A percentile compares a stretch with the other conserved stretches of the same genome.
phyloP scores from a whole-genome alignment of 92 coral and sea anemone genomes.

The Epizoanthus stellaris region DNA sequence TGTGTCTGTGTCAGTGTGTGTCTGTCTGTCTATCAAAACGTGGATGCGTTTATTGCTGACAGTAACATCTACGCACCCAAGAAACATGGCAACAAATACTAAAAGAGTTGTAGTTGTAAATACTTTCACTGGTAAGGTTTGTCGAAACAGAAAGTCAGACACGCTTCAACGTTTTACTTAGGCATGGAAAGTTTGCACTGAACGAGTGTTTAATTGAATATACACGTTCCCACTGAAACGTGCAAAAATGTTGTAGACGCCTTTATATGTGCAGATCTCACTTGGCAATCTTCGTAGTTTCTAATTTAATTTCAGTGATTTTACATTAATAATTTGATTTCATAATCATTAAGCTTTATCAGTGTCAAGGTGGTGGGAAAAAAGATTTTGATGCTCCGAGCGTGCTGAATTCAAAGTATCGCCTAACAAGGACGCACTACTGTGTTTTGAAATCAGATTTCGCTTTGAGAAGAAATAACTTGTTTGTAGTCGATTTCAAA shows the following conservation, averaged over 20 bases:
- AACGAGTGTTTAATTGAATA: slow-evolving; percentile 34
- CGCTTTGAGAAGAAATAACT: background rate
- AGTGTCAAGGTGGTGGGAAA: slow-evolving; percentile 32
- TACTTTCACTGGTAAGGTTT: background rate
- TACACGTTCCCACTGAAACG: slow-evolving; percentile 40
- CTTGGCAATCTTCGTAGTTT: slow-evolving; percentile 28
- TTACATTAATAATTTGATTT: slow-evolving; percentile 35
- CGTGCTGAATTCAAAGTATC: slow-evolving; percentile 1
- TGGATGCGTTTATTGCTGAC: too few relatives aligned
- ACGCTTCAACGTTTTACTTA: slow-evolving; percentile 23
- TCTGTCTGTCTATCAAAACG: too few relatives aligned
- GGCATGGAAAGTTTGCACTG: slow-evolving; percentile 12
- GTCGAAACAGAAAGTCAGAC: slow-evolving; percentile 15
- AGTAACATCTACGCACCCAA: too few relatives aligned
- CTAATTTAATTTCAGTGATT: slow-evolving; percentile 30
- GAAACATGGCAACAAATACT: too few relatives aligned
- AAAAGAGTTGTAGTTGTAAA: background rate
- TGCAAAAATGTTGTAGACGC: slow-evolving; percentile 17
- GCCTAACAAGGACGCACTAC: background rate
- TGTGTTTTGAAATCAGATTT: background rate
- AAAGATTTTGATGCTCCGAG: background rate
- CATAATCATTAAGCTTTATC: slow-evolving; percentile 31
- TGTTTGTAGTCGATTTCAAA: slow-evolving; percentile 12
- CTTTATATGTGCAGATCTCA: background rate
- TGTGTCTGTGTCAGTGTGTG: too few relatives aligned